phyloP scores from a whole-genome alignment of 1,140 invertebrate species.

The Zophobas atratus region DNA sequence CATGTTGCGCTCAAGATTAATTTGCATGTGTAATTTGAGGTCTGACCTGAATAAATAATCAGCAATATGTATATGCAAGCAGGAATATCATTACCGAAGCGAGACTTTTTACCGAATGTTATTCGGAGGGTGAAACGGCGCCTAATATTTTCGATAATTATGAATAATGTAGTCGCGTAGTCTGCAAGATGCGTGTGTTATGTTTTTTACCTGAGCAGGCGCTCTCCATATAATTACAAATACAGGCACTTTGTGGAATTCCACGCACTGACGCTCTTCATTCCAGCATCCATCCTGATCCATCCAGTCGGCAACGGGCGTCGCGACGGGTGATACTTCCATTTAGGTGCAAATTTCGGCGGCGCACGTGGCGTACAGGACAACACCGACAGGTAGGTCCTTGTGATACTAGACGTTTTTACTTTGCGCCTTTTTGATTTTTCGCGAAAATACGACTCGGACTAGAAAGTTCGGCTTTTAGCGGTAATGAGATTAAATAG shows the following conservation, averaged over 20 bases:
- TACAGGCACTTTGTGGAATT: constrained; percentile 26
- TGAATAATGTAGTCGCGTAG: constrained; percentile 10
- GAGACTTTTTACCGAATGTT: neutral
- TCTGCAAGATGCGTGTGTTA: constrained; percentile 17
- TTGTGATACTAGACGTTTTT: neutral
- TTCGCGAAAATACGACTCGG: neutral
- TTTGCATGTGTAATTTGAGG: constrained; percentile 5
- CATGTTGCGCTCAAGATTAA: constrained; percentile 20
- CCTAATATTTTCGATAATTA: neutral
- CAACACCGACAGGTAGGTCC: constrained; percentile 14
- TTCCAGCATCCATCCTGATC: constrained; percentile 43
- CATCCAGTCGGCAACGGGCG: constrained; percentile 37
- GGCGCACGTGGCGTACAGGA: constrained; percentile 14
- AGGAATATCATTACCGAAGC: neutral
- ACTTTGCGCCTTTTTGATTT: neutral
- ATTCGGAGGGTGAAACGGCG: neutral
- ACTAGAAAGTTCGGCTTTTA: constrained; percentile 9
- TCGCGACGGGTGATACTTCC: constrained; percentile 31
- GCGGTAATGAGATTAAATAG: constrained; percentile 20
- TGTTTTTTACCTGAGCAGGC: constrained; percentile 30
- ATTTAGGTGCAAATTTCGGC: constrained; percentile 35
- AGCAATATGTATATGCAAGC: constrained; percentile 10
- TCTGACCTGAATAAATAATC: constrained; percentile 24
- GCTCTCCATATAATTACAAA: constrained; percentile 37
- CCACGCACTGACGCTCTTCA: constrained; percentile 38